Evolutionary conservation across 37 sponge, comb jelly and placozoan genomes (phyloP).

Genomic region (Aphrocallistes beatrix): DNA sequence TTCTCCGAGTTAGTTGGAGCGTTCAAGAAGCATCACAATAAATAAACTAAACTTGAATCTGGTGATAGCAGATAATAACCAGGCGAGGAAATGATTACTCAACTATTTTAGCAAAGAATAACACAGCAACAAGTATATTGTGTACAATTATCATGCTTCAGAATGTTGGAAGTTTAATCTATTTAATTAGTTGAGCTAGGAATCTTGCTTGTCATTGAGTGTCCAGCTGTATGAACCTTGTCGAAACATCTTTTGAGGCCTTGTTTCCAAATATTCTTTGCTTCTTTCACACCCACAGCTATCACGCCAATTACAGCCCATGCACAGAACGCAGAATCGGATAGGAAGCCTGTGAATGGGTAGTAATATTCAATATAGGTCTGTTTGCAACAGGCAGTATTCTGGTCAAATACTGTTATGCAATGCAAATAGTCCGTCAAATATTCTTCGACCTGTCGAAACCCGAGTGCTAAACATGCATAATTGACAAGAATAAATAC

Average conservation of each 20-base stretch:
- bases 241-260: not conserved
- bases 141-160: too few relatives aligned
- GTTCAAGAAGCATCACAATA: too few relatives aligned
- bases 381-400: not conserved
- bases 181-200: too few relatives aligned
- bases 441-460: not conserved
- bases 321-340: not conserved
- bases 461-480: not conserved
- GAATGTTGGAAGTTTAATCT: too few relatives aligned
- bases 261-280: not conserved
- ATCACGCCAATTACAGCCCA: not conserved
- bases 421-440: slow-evolving; percentile 11
- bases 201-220: not conserved
- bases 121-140: too few relatives aligned
- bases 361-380: not conserved
- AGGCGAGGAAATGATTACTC: too few relatives aligned
- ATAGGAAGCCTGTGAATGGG: slow-evolving; percentile 3
- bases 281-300: not conserved
- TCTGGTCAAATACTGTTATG: not conserved
- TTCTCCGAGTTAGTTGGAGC: too few relatives aligned
- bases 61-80: too few relatives aligned
- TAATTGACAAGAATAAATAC: not conserved
- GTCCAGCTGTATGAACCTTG: not conserved
- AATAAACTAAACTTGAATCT: too few relatives aligned
- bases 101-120: too few relatives aligned